Conservation (phyloP, 2,888 invertebrate species). For the Synanthedon vespiformis region DNA sequence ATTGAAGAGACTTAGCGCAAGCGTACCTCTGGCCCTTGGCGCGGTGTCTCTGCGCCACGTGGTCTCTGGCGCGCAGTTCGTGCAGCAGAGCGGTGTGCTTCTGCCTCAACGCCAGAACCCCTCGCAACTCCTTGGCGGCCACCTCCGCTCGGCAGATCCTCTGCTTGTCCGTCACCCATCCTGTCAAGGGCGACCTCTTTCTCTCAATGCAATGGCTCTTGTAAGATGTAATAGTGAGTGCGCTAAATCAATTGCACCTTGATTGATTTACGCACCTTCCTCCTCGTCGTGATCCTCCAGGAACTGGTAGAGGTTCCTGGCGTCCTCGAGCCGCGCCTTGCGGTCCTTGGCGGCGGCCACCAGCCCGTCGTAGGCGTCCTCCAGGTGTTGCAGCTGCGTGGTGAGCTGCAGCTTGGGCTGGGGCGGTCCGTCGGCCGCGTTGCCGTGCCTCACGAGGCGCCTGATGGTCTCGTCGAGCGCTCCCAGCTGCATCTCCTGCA, state of each 20-base stretch:
- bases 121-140: conserved; percentile 91
- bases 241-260: too few species aligned
- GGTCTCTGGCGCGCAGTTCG: conserved; percentile 83
- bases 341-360: conserved; percentile 80
- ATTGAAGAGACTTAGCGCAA: too few species aligned
- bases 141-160: conserved; percentile 93
- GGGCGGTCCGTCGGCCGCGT: conserved; percentile 61
- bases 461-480: conserved; percentile 88
- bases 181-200: conserved; percentile 23
- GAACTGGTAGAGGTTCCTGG: conserved; percentile 94
- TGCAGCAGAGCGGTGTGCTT: conserved; percentile 92
- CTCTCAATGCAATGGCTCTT: too few species aligned
- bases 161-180: conserved; percentile 96
- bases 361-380: conserved; percentile 80
- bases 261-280: conserved; percentile 66
- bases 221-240: too few species aligned
- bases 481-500: conserved; percentile 92
- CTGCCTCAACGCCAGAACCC: conserved; percentile 89
- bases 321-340: conserved; percentile 89
- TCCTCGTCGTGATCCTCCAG: conserved; percentile 98
- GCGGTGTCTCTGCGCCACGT: conserved; percentile 47
- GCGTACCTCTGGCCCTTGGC: conserved; percentile 73
- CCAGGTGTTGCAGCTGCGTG: conserved; percentile 81
- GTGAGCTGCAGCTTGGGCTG: conserved; percentile 80
- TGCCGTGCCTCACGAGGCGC: conserved; percentile 73